phyloP scores from a whole-genome alignment of 2,113 vertebrate genomes.

The Capreolus pygargus region DNA sequence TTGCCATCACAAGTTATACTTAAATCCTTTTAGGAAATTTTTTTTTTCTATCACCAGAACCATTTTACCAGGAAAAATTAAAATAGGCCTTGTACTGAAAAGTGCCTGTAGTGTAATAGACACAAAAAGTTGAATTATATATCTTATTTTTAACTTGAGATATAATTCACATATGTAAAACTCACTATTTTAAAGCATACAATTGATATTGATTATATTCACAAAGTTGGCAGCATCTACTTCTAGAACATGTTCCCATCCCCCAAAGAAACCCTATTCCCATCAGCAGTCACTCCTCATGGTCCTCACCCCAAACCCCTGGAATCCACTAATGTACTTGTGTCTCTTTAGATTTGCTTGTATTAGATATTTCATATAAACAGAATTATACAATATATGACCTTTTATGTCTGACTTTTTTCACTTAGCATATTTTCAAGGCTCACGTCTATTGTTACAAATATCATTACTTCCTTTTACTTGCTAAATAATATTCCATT shows the following conservation, averaged over 20 bases:
- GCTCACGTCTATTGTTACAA: not conserved
- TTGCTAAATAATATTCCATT: not conserved
- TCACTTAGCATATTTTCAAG: not conserved
- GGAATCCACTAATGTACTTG: not conserved
- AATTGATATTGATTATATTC: not conserved
- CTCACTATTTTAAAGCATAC: not conserved
- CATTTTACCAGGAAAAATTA: not conserved
- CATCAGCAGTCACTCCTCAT: not conserved
- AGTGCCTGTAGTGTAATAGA: not conserved
- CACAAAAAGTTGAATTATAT: constrained; percentile 8
- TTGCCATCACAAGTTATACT: not conserved
- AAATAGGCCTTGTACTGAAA: constrained; percentile 2
- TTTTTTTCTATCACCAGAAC: not conserved
- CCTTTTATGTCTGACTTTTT: not conserved
- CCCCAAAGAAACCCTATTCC: not conserved
- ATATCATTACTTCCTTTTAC: not conserved
- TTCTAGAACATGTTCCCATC: not conserved
- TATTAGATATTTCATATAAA: not conserved
- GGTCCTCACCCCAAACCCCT: not conserved
- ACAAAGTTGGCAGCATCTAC: not conserved
- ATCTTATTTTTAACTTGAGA: constrained; percentile 1
- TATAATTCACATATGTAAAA: not conserved
- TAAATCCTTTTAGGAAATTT: constrained; percentile 1
- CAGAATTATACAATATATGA: not conserved
- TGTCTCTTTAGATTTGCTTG: not conserved